Conservation (phyloP, 2,888 invertebrate genomes). For the Pristionchus maxplancki region DNA sequence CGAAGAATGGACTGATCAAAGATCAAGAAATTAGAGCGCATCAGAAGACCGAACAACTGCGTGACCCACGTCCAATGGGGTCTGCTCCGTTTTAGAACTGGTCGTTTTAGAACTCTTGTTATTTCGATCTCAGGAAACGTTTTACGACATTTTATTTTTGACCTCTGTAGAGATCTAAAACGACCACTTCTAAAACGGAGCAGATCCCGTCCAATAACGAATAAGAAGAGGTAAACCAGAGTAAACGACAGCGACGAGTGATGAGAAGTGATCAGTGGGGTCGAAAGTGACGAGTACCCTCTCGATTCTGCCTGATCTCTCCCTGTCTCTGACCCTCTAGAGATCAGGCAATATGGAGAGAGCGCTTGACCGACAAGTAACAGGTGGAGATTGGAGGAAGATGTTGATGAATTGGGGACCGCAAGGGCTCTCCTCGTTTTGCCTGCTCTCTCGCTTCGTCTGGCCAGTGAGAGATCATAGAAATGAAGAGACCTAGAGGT, state of each 20-base stretch:
- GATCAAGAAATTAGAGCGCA: too few relatives aligned
- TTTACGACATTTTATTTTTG: too few relatives aligned
- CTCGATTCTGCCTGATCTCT: neutral
- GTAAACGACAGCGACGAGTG: neutral
- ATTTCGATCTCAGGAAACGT: too few relatives aligned
- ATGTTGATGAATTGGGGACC: slow-evolving; percentile 20
- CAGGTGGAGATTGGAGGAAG: slow-evolving; percentile 5
- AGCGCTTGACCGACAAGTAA: neutral
- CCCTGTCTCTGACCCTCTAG: neutral
- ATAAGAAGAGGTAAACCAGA: neutral
- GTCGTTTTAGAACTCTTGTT: too few relatives aligned
- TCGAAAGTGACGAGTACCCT: neutral
- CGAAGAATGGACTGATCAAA: too few relatives aligned
- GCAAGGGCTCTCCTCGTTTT: neutral
- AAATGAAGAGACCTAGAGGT: neutral
- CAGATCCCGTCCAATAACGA: too few relatives aligned
- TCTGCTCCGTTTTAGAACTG: too few relatives aligned
- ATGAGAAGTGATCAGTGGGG: neutral
- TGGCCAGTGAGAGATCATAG: neutral
- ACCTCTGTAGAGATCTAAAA: too few relatives aligned
- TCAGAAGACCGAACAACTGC: neutral
- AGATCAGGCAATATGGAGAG: neutral
- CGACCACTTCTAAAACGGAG: too few relatives aligned
- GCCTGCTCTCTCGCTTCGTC: neutral
- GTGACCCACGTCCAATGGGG: too few relatives aligned